phyloP scores from a whole-genome alignment of 2,888 invertebrate species.

The Tuberolachnus salignus region DNA sequence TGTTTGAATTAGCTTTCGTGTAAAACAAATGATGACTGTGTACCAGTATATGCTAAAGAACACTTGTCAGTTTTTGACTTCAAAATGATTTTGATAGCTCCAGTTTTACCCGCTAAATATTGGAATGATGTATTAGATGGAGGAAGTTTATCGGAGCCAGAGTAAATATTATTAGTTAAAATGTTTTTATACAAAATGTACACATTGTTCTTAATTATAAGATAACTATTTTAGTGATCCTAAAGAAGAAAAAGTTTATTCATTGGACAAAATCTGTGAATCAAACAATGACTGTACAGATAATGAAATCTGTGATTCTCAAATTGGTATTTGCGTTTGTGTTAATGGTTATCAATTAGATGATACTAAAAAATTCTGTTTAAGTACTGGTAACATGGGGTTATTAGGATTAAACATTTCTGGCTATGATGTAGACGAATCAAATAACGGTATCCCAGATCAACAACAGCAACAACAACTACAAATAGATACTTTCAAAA shows the following conservation, averaged over 20 bases:
- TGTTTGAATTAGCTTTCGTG: conserved; percentile 37
- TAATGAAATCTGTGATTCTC: conserved; percentile 32
- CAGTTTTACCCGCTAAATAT: conserved; percentile 68
- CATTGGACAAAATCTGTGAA: conserved; percentile 50
- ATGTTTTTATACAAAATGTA: neutral
- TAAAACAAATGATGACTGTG: conserved; percentile 64
- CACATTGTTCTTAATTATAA: neutral
- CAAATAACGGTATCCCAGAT: conserved; percentile 19
- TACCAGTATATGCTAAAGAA: conserved; percentile 71
- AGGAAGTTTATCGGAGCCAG: conserved; percentile 9
- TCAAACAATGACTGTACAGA: conserved; percentile 42
- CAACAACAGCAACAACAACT: conserved; percentile 18
- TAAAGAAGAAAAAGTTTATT: conserved; percentile 39
- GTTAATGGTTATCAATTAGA: conserved; percentile 38
- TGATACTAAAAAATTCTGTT: conserved; percentile 34
- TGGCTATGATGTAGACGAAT: conserved; percentile 18
- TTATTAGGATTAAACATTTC: conserved; percentile 31
- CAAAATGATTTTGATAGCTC: conserved; percentile 79
- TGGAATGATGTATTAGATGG: conserved; percentile 62
- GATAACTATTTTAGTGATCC: neutral
- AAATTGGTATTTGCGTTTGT: conserved; percentile 47
- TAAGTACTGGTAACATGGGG: conserved; percentile 1
- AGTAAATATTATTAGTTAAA: conserved; percentile 24
- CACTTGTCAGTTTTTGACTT: conserved; percentile 68
- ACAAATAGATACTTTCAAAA: conserved; percentile 40